A percentile compares a stretch with the other conserved stretches of the same genome.
phyloP scores from a whole-genome alignment of 2,113 vertebrate genomes.

The Gasterosteus aculeatus region DNA sequence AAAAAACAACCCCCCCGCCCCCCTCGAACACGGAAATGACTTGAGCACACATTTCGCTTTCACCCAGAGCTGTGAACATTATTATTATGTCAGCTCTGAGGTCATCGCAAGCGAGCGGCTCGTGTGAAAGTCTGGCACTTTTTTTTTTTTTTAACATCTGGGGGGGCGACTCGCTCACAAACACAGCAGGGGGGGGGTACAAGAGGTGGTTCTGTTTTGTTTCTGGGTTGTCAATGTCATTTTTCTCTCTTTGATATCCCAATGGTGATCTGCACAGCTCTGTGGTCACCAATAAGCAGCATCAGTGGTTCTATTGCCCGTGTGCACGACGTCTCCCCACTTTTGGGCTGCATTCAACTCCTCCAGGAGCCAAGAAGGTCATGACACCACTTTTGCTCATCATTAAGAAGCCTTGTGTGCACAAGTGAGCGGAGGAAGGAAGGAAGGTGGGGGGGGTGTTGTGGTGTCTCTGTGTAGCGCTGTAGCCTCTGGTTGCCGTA shows the following conservation, averaged over 20 bases:
- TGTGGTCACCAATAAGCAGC: constrained; percentile 24
- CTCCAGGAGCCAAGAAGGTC: constrained; percentile 21
- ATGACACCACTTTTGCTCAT: constrained; percentile 27
- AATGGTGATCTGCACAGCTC: constrained; percentile 6
- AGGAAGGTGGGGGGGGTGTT: not conserved
- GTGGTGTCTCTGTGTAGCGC: constrained; percentile 27
- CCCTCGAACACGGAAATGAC: constrained; percentile 24
- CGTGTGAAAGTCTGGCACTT: constrained; percentile 35
- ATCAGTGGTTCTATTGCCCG: constrained; percentile 33
- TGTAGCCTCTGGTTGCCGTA: constrained; percentile 40
- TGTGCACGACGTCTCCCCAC: constrained; percentile 15
- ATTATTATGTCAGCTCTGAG: constrained; percentile 68
- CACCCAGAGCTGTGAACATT: constrained; percentile 3
- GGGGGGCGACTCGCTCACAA: constrained; percentile 3
- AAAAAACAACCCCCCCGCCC: constrained; percentile 32
- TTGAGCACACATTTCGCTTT: constrained; percentile 2
- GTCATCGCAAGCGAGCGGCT: constrained; percentile 57
- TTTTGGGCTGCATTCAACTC: constrained; percentile 25
- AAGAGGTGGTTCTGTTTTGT: constrained; percentile 23
- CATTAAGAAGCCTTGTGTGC: constrained; percentile 26
- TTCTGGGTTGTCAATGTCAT: constrained; percentile 27
- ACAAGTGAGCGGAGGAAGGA: constrained; percentile 30
- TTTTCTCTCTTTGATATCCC: constrained; percentile 24
- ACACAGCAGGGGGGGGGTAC: constrained; percentile 10
- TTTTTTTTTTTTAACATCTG: constrained; percentile 14